These are phyloP conservation scores for Linurgus olivaceus DNA, from an alignment of 2,797 vertebrate species.

Conservation along the genomic window DNA sequence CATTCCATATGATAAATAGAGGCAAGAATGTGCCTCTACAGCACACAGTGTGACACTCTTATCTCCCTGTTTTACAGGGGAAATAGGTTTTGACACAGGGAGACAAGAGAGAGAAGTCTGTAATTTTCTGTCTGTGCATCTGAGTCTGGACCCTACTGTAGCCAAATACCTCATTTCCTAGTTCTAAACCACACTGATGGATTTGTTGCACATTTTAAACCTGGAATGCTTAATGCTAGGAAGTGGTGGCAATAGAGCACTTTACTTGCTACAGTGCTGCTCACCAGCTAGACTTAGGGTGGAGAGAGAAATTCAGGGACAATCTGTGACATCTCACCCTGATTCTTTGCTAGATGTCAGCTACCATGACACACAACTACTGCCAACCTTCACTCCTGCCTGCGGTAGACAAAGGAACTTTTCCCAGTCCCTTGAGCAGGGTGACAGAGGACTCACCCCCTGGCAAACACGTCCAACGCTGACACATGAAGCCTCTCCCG, in stretches of 20 bases:
- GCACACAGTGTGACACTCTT: not conserved
- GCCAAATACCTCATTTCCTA: not conserved
- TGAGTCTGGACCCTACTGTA: not conserved
- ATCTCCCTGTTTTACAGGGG: not conserved
- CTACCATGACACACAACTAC: not conserved
- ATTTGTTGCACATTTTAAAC: not conserved
- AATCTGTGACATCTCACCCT: not conserved
- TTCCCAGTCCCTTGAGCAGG: not conserved
- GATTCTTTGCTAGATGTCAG: not conserved
- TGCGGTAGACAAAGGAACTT: not conserved
- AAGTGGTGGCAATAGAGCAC: not conserved
- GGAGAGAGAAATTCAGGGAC: not conserved
- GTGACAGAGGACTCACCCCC: slow-evolving; percentile 79
- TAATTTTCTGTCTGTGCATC: not conserved
- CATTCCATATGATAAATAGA: too few species aligned
- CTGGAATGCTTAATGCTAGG: not conserved
- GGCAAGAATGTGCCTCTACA: not conserved
- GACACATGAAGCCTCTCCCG: slow-evolving; percentile 87
- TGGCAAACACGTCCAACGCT: slow-evolving; percentile 85
- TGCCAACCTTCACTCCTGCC: not conserved
- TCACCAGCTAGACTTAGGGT: not conserved
- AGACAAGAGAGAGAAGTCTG: not conserved
- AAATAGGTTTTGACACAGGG: not conserved
- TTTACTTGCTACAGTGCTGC: not conserved
- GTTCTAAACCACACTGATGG: not conserved